Percentiles rank a stretch among this genome's conserved stretches.
Evolutionary conservation across 2,113 vertebrate genomes (phyloP).

Genomic region (Paramormyrops kingsleyae): DNA sequence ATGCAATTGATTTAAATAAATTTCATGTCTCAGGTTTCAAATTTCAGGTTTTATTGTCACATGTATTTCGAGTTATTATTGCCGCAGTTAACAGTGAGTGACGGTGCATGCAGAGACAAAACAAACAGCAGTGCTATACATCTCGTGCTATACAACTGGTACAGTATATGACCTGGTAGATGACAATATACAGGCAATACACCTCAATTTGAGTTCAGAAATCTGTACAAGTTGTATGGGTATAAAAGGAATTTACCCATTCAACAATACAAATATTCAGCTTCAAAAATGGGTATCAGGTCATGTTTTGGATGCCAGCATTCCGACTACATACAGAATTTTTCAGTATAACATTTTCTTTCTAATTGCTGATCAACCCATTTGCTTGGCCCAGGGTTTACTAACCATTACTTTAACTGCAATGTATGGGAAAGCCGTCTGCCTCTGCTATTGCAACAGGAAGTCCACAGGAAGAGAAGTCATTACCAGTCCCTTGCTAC

Average conservation of each 20-base stretch:
- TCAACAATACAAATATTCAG: background rate
- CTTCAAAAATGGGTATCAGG: background rate
- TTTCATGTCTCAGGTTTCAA: background rate
- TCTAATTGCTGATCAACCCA: background rate
- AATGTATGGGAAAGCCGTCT: background rate
- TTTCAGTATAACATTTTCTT: background rate
- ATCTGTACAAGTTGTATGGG: background rate
- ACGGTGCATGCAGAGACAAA: background rate
- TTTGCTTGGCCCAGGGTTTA: background rate
- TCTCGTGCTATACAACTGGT: background rate
- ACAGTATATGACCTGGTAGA: background rate
- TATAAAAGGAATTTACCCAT: background rate
- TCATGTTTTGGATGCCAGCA: background rate
- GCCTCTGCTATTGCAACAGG: background rate
- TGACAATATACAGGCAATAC: background rate
- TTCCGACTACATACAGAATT: background rate
- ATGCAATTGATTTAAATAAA: background rate
- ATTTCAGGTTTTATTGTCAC: background rate
- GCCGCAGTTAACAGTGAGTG: background rate
- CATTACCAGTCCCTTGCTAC: background rate
- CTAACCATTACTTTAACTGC: background rate
- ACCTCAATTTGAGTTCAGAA: background rate
- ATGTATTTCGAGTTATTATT: background rate
- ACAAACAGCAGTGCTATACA: background rate
- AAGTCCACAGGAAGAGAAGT: conserved; percentile 14